Evolutionary conservation across 2,797 vertebrate genomes (phyloP).

Genomic region (Enteromius anoplus): DNA sequence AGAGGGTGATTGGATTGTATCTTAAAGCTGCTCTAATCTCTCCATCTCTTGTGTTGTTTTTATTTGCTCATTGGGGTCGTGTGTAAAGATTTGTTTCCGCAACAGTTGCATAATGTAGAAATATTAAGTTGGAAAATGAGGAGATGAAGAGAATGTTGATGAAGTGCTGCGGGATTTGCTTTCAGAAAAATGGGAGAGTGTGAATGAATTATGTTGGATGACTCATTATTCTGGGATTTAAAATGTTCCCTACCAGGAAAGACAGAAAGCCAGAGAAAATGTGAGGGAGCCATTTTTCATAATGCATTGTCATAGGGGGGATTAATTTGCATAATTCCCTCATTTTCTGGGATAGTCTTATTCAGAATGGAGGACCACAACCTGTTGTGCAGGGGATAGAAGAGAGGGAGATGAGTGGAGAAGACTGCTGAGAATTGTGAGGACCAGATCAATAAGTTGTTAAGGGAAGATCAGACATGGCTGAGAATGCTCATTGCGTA

Average conservation of each 20-base stretch:
- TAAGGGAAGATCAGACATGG: conserved; percentile 70
- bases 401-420: conserved; percentile 35
- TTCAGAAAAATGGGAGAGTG: conserved; percentile 17
- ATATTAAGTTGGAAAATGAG: conserved; percentile 19
- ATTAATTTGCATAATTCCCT: conserved; percentile 78
- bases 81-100: conserved; percentile 41
- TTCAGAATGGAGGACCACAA: conserved; percentile 6
- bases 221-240: conserved; percentile 34
- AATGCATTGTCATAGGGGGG: conserved; percentile 75
- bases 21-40: conserved; percentile 31
- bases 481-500: conserved; percentile 68
- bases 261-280: conserved; percentile 46
- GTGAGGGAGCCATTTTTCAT: conserved; percentile 60
- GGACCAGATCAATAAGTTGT: conserved; percentile 79
- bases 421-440: conserved; percentile 71
- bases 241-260: conserved; percentile 37
- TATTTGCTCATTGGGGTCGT: conserved; percentile 19
- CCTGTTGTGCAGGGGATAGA: conserved; percentile 41
- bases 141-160: conserved; percentile 24
- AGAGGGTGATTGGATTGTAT: conserved; percentile 27
- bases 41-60: conserved; percentile 43
- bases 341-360: conserved; percentile 36
- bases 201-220: conserved; percentile 41
- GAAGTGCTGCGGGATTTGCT: conserved; percentile 19
- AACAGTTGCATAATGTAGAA: conserved; percentile 18